phyloP scores from a whole-genome alignment of 1,140 invertebrate genomes.

The Drosophila nebulosa region DNA sequence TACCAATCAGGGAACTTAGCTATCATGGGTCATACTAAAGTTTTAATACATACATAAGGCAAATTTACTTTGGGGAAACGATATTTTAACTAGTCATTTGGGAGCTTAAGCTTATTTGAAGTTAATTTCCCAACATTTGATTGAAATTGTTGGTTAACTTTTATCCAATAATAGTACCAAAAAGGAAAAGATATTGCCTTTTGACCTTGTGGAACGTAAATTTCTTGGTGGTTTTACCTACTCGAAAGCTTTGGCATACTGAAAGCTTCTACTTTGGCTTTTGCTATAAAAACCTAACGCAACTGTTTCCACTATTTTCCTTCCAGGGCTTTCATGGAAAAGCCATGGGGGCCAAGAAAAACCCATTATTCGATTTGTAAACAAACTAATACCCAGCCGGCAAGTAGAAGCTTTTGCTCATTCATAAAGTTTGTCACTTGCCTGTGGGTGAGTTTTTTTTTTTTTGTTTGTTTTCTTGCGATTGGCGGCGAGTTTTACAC shows the following conservation, averaged over 20 bases:
- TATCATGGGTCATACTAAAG: too few species aligned
- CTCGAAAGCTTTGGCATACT: constrained; percentile 15
- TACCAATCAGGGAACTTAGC: too few species aligned
- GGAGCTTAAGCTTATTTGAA: too few species aligned
- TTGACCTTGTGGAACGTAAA: background rate
- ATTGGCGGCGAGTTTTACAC: constrained; percentile 25
- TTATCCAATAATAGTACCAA: background rate
- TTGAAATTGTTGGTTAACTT: background rate
- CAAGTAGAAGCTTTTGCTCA: constrained; percentile 42
- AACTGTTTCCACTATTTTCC: constrained; percentile 45
- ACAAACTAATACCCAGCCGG: constrained; percentile 45
- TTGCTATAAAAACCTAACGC: constrained; percentile 27
- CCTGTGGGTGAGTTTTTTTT: constrained; percentile 20
- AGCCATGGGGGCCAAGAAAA: constrained; percentile 2
- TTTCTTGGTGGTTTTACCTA: background rate
- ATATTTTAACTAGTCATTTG: too few species aligned
- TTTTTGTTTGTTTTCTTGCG: constrained; percentile 20
- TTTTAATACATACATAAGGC: too few species aligned
- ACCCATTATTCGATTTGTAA: constrained; percentile 31
- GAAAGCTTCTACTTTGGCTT: constrained; percentile 10
- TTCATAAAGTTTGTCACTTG: constrained; percentile 38
- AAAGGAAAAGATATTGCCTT: background rate
- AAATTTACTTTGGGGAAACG: too few species aligned
- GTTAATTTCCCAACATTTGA: too few species aligned
- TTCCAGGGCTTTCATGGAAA: constrained; percentile 47